Evolutionary conservation across 2,797 vertebrate species (phyloP).

Genomic region (Perodicticus potto): DNA sequence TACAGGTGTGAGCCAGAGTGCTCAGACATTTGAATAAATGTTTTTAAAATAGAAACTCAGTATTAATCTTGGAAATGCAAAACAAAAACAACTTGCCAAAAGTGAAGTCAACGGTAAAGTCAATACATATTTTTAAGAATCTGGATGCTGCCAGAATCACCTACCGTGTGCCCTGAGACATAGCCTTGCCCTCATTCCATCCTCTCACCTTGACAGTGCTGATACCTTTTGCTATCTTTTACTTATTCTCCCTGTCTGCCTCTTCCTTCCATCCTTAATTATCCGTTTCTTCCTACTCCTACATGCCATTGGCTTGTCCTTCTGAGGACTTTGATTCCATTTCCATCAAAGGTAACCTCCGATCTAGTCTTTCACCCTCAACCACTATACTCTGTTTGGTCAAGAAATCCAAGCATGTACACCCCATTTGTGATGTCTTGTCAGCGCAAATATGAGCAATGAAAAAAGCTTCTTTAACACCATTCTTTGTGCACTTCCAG

Average conservation of each 20-base stretch:
- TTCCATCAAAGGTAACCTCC: neutral
- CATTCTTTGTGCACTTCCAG: neutral
- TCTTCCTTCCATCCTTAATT: neutral
- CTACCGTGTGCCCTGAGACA: neutral
- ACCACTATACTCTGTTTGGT: neutral
- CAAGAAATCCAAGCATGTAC: neutral
- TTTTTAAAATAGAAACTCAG: neutral
- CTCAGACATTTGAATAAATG: neutral
- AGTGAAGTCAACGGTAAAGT: neutral
- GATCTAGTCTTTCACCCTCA: neutral
- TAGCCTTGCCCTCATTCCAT: neutral
- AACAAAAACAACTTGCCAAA: conserved; percentile 40
- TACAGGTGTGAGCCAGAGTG: too few species aligned
- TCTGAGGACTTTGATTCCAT: neutral
- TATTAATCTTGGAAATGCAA: conserved; percentile 8
- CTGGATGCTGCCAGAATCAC: neutral
- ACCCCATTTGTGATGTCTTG: neutral
- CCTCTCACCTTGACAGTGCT: neutral
- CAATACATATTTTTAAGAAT: neutral
- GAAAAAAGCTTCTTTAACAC: neutral
- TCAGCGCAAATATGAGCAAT: neutral
- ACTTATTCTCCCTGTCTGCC: neutral
- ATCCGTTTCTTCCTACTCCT: neutral
- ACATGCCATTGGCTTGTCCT: neutral
- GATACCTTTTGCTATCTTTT: neutral